Base-by-base conservation (phyloP, 2,888 invertebrate genomes). In the Polymixis flavicincta region DNA sequence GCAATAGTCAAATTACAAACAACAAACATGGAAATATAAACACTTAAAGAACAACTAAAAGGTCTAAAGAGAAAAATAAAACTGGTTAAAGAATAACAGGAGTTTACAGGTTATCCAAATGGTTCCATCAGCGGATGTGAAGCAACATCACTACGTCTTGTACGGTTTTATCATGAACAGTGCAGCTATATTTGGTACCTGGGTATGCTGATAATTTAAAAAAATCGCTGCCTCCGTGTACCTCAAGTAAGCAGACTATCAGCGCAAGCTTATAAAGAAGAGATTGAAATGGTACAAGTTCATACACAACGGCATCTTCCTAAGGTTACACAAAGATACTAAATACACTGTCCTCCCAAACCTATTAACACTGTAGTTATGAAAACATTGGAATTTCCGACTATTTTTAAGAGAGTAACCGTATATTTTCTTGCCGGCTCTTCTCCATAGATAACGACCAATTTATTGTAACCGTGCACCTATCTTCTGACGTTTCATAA, bases 61-160 rank as follows among this genome's bases (percentile, higher is more conserved):
- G 13, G 25, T 55, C 55, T 25, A 25, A 25, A 25, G 55, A 55
- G 55, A 25, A 14, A 55, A 55, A 25, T 25, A 14, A 14, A 55
- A 25, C 14, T 42, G 8, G 42, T 42, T 42, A 42, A 42, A 42
- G 42, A 42, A 42, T 6, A 57, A 28, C 57, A 28, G 17, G 17
- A 57, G n/a, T n/a, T n/a, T n/a, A n/a, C n/a, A n/a, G n/a, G n/a
- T n/a, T 28, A 28, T 28, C 28, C 37, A 61, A 42, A 61, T 42
- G 42, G n/a, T 61, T 17, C 42, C n/a, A n/a, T 42, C 42, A 1
- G 42, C 0, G n/a, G 9, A 61, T 14, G 37, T n/a, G 1, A 37
- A 61, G 14, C 61, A 61, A 42, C 61, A 61, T 61, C 42, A 61
- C 42, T n/a, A 61, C 17, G 17, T 61, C 61, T n/a, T 42, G 37